Conservation (phyloP, 2,113 vertebrate genomes). For the Cisticola juncidis region DNA sequence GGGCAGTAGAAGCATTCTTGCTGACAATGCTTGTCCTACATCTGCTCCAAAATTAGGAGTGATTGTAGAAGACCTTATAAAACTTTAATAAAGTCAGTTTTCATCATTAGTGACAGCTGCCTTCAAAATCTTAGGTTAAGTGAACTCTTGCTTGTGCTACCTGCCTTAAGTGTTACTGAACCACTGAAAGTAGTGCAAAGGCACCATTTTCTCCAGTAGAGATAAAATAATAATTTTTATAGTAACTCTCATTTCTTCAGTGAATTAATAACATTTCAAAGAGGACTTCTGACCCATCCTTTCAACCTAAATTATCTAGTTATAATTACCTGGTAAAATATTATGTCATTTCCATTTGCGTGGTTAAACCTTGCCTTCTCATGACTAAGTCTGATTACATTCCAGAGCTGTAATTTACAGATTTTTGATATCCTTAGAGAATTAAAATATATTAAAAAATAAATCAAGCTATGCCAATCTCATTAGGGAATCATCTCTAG, state of each 20-base stretch:
- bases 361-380: neutral
- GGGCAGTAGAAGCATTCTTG: neutral
- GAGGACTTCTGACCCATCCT: neutral
- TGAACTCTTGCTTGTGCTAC: neutral
- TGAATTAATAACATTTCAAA: slow-evolving; percentile 44
- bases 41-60: slow-evolving; percentile 14
- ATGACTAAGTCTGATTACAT: neutral
- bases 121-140: neutral
- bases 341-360: neutral
- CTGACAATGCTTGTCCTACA: neutral
- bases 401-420: neutral
- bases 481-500: neutral
- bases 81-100: slow-evolving; percentile 1
- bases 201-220: neutral
- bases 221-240: slow-evolving; percentile 1
- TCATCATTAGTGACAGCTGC: neutral
- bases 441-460: slow-evolving; percentile 24
- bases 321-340: slow-evolving; percentile 47
- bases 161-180: neutral
- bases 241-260: slow-evolving; percentile 9
- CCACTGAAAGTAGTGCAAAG: neutral
- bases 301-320: slow-evolving; percentile 12
- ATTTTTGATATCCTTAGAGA: slow-evolving; percentile 2
- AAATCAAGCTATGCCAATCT: neutral
- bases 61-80: slow-evolving; percentile 6